These are phyloP conservation scores for Smithornis capensis DNA, from an alignment of 2,113 vertebrate genomes.

Conservation along the genomic window DNA sequence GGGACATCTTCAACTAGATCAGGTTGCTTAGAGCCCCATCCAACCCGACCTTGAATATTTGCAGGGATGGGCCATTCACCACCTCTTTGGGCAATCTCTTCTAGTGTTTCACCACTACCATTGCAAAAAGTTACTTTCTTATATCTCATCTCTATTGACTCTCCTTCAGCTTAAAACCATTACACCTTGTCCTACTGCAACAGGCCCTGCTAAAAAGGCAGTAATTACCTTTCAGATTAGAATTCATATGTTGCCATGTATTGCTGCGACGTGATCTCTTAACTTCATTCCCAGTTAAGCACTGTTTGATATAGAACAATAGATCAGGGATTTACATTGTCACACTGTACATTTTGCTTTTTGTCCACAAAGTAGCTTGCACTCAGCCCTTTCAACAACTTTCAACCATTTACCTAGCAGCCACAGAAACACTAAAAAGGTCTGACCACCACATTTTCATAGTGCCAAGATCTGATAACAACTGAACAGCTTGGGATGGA, in stretches of 20 bases:
- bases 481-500: background rate
- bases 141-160: rapidly evolving
- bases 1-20: background rate
- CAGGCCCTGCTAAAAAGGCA: background rate
- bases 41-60: background rate
- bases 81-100: background rate
- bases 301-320: background rate
- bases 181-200: background rate
- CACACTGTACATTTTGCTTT: background rate
- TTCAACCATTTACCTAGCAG: background rate
- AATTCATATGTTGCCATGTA: background rate
- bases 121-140: background rate
- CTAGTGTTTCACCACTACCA: background rate
- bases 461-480: background rate
- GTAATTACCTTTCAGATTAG: background rate
- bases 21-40: background rate
- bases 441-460: background rate
- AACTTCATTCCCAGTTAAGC: background rate
- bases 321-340: background rate
- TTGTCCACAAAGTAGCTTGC: background rate
- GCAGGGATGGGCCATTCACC: background rate
- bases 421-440: background rate
- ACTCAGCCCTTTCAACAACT: background rate
- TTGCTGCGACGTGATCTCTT: background rate
- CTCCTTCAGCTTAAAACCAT: background rate